Base-by-base conservation (phyloP, 2,888 invertebrate genomes). In the Diaperis boleti region DNA sequence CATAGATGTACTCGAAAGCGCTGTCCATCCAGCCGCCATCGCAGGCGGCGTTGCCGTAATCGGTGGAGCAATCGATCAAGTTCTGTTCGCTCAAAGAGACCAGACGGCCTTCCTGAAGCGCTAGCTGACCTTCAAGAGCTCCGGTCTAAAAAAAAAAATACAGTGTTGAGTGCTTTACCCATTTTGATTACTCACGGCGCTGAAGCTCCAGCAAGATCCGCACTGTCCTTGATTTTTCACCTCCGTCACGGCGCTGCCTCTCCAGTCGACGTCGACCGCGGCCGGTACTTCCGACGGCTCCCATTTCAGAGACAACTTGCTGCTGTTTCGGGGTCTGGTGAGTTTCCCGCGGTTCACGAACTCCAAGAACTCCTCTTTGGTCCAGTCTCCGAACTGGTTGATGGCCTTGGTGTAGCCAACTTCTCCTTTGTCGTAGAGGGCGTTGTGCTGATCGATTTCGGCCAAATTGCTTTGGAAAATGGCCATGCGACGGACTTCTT, bases 51-150 rank as follows among this genome's bases (percentile, higher is more conserved):
- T 78, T 82, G 69, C 83, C 84, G 8, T 78, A 81, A 59, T 78
- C 82, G 18, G 75, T 74, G 3, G 82, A 80, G 67, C 84, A 85
- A 68, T 85, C 84, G 20, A 84, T 74, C n/a, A 85, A 72, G 69
- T 84, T 82, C 70, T 85, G 84, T 68, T 84, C 83, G 60, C 82
- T 82, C 20, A 84, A 74, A 11, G 81, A 80, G 5, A 81, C 77
- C 22, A 84, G 72, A 45, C 79, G 77, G 5, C 82, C 82, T 47
- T 78, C 78, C 72, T 83, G 82, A 14, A 79, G 72, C 72, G 78
- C 82, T 67, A 81, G 75, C 62, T 83, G 82, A 10, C 82, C 82
- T 74, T 83, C 83, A 13, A 83, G 69, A 7, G 83, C 75, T 7
- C 83, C 86, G 62, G 85, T 85, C 84, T 85, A 62, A 11, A 59